Evolutionary conservation across 1,140 invertebrate species (phyloP).

Genomic region (Aethina tumida): DNA sequence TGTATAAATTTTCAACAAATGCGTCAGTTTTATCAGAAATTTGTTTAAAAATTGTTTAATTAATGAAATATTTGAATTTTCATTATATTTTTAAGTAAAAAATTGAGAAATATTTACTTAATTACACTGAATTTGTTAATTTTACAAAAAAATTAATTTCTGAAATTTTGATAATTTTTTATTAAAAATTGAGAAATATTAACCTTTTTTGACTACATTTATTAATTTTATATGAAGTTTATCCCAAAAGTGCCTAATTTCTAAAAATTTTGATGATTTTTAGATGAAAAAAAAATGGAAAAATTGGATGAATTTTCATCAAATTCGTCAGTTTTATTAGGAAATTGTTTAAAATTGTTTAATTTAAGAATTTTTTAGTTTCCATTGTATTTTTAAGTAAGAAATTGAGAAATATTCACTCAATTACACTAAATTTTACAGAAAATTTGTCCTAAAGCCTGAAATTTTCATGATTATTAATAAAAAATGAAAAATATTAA

Average conservation of each 20-base stretch:
- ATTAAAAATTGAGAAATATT: background rate
- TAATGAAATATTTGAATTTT: background rate
- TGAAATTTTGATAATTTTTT: background rate
- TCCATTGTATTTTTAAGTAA: background rate
- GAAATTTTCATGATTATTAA: background rate
- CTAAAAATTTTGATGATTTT: background rate
- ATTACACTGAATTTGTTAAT: background rate
- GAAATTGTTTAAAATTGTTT: background rate
- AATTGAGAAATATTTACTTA: background rate
- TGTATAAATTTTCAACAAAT: background rate
- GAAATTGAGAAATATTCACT: background rate
- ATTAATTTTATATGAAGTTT: background rate
- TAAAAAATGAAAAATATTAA: conserved; percentile 1
- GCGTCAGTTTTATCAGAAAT: background rate
- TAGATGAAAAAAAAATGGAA: background rate
- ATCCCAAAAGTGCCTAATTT: background rate
- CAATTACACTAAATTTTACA: background rate
- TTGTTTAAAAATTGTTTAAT: background rate
- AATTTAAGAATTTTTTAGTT: background rate
- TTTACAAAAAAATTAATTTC: background rate
- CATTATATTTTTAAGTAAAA: background rate
- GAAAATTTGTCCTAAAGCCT: background rate
- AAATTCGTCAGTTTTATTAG: background rate
- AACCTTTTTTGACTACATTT: conserved; percentile 1
- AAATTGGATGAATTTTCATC: background rate